Evolutionary conservation across 2,113 vertebrate species (phyloP).

Genomic region (Herpetotheres cachinnans): DNA sequence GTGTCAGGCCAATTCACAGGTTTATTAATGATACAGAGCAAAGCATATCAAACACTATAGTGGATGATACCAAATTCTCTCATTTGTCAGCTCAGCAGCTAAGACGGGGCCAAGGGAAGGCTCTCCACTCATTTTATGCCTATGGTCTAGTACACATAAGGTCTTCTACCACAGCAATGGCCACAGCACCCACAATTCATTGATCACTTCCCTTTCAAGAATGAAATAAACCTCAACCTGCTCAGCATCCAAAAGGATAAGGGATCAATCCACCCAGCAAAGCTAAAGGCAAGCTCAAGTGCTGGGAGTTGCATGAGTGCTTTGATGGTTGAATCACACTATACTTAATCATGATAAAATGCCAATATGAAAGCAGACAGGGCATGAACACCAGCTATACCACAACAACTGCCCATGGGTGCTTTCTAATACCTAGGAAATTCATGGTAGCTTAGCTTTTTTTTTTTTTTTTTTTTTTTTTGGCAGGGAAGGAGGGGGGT

Average conservation of each 20-base stretch:
- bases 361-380: neutral
- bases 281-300: neutral
- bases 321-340: neutral
- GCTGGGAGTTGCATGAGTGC: neutral
- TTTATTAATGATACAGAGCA: neutral
- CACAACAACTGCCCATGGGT: neutral
- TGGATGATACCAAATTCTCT: neutral
- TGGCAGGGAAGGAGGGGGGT: rapidly evolving
- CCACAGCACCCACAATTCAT: neutral
- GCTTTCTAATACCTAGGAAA: neutral
- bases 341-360: neutral
- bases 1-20: neutral
- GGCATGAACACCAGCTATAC: neutral
- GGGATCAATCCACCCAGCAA: neutral
- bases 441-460: neutral
- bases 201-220: neutral
- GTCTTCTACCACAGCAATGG: neutral
- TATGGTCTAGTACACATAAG: neutral
- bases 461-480: too few species aligned
- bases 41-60: neutral
- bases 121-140: neutral
- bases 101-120: neutral
- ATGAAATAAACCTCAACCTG: neutral
- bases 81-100: neutral
- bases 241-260: neutral